Base-by-base conservation (phyloP, 2,888 invertebrate genomes). In the Rhopalosiphum nymphaeae region DNA sequence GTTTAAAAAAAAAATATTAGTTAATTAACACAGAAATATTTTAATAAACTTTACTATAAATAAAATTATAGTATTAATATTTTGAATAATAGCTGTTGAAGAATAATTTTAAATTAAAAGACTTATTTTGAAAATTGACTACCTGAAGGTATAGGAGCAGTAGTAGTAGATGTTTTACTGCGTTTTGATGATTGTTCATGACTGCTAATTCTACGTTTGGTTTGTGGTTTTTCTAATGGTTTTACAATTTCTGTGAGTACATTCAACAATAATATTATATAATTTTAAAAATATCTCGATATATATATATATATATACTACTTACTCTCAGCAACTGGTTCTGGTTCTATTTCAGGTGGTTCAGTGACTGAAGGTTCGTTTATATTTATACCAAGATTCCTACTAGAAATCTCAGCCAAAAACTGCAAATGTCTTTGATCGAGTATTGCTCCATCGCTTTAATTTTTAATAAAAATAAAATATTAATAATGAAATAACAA, bases 371-470 rank as follows among this genome's bases (percentile, higher is more conserved):
- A 5, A 21, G 88, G 67, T 44, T 93, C 57, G n/a, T 57, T 61
- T 13, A 90, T 89, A 11, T 36, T 57, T 29, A 90, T 29, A 49
- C 46, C 44, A 16, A 26, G n/a, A 84, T 86, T 90, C 42, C 86
- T 89, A 93, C 85, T 94, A 46, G 93, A 94, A 49, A 94, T n/a
- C 3, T 94, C 93, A 85, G 93, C 90, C 26, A 94, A 90, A 61
- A 94, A 94, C 29, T 85, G 85, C 91, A 94, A 94, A 94, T 94
- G 90, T 86, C 61, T 90, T 49, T 94, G 90, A 61, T 94, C 90
- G 13, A 88, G 49, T 21, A 86, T 36, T n/a, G 67, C 67, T 11
- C 53, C 89, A 85, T 94, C 86, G 2, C 93, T 94, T 29, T 86
- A 85, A 36, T 78, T 16, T n/a, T 13, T n/a, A 4, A 67, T 67